Percentiles rank a stretch among this genome's conserved stretches.
phyloP scores from a whole-genome alignment of 2,113 vertebrate genomes.

The Clarias gariepinus region DNA sequence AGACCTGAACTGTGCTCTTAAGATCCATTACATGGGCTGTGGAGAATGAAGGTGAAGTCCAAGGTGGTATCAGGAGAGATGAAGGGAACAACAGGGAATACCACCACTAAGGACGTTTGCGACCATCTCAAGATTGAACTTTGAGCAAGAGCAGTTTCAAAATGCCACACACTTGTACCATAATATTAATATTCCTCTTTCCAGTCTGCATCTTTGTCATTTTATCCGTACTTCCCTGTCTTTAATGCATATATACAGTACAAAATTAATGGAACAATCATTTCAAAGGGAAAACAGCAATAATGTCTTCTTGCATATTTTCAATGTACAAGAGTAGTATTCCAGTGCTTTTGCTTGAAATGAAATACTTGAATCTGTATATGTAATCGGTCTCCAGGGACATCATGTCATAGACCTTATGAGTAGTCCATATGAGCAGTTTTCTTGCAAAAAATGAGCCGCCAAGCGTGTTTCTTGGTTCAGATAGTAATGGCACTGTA shows the following conservation, averaged over 20 bases:
- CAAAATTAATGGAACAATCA: conserved; percentile 51
- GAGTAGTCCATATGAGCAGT: conserved; percentile 63
- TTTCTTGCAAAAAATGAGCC: conserved; percentile 79
- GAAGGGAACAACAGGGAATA: conserved; percentile 40
- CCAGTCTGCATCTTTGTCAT: conserved; percentile 45
- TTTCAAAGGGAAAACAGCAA: conserved; percentile 59
- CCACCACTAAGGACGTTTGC: conserved; percentile 25
- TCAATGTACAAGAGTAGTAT: conserved; percentile 69
- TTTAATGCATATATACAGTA: conserved; percentile 49
- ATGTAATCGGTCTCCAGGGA: conserved; percentile 55
- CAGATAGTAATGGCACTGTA: conserved; percentile 68
- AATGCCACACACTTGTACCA: conserved; percentile 52
- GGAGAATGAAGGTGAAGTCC: conserved; percentile 39
- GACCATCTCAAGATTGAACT: conserved; percentile 38
- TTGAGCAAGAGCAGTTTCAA: conserved; percentile 45
- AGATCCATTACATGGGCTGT: conserved; percentile 25
- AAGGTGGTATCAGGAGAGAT: not conserved
- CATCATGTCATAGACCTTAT: conserved; percentile 66
- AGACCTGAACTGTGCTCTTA: conserved; percentile 30
- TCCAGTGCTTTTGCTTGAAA: conserved; percentile 64
- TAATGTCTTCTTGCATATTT: conserved; percentile 63
- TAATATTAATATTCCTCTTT: conserved; percentile 59
- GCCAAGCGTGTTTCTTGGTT: conserved; percentile 73
- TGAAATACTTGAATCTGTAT: conserved; percentile 66
- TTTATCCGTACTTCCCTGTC: conserved; percentile 46